Percentiles rank a stretch among this genome's conserved stretches.
Evolutionary conservation across 2,797 vertebrate species (phyloP).

Genomic region (Kryptolebias ocellatus): DNA sequence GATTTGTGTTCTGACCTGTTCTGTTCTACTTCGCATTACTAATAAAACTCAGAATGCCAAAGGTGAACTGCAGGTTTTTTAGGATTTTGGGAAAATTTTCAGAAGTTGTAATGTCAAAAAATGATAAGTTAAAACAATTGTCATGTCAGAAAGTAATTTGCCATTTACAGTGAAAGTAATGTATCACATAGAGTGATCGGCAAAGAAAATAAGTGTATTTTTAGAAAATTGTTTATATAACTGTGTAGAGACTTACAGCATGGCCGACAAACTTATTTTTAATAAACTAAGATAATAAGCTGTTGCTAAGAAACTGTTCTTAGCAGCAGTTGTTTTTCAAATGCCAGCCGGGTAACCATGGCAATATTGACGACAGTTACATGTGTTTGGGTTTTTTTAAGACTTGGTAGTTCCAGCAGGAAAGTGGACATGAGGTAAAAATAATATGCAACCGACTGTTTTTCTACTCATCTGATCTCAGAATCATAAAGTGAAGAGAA

Average conservation of each 20-base stretch:
- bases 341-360: slow-evolving; percentile 57
- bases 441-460: rapidly evolving
- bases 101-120: too few relatives aligned
- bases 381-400: slow-evolving; percentile 20
- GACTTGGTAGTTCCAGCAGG: background rate
- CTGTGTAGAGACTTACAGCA: slow-evolving; percentile 1
- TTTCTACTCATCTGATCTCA: background rate
- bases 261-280: slow-evolving; percentile 9
- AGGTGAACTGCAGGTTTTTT: too few relatives aligned
- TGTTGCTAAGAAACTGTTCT: slow-evolving; percentile 67
- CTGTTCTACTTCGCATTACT: too few relatives aligned
- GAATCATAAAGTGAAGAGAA: too few relatives aligned
- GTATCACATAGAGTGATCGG: background rate
- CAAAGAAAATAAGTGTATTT: background rate
- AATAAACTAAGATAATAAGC: slow-evolving; percentile 38
- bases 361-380: slow-evolving; percentile 30
- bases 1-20: too few relatives aligned
- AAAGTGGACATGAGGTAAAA: slow-evolving; percentile 7
- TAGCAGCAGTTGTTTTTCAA: slow-evolving; percentile 47
- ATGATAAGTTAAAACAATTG: too few relatives aligned
- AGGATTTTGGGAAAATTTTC: too few relatives aligned
- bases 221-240: background rate
- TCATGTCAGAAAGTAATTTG: background rate
- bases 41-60: too few relatives aligned
- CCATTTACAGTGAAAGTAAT: background rate